Evolutionary conservation across 1,140 invertebrate species (phyloP).

Genomic region (Halotydeus destructor): DNA sequence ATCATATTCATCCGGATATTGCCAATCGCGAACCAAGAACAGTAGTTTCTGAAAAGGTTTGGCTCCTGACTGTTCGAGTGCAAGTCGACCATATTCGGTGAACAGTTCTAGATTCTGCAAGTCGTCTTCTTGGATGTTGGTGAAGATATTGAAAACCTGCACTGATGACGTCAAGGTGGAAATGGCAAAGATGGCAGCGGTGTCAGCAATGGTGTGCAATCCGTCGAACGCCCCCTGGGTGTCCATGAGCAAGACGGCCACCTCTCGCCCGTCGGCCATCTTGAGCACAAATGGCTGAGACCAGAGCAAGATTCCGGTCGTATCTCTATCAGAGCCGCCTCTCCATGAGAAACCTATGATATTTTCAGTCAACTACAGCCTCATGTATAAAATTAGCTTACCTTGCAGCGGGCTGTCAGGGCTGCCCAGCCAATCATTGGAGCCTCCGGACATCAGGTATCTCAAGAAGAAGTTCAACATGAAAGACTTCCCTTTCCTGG

Average conservation of each 20-base stretch:
- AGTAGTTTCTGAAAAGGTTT: conserved; percentile 56
- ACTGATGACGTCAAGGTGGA: conserved; percentile 33
- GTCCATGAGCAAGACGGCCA: conserved; percentile 62
- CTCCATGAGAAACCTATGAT: conserved; percentile 57
- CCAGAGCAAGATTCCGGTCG: conserved; percentile 88
- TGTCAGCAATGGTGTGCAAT: conserved; percentile 82
- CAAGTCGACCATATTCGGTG: conserved; percentile 86
- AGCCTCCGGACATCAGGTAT: conserved; percentile 39
- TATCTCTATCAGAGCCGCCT: conserved; percentile 78
- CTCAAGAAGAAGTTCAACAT: conserved; percentile 76
- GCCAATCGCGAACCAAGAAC: conserved; percentile 94
- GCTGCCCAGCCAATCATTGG: conserved; percentile 18
- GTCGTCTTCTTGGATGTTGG: conserved; percentile 32
- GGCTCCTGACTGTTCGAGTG: conserved; percentile 62
- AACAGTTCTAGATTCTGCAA: conserved; percentile 33
- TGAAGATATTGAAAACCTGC: conserved; percentile 32
- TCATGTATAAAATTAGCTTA: background rate
- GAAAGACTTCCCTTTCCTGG: conserved; percentile 91
- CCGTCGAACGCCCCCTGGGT: conserved; percentile 96
- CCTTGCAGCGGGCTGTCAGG: conserved; percentile 25
- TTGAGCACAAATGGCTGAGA: conserved; percentile 54
- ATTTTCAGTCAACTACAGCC: background rate
- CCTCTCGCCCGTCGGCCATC: conserved; percentile 24
- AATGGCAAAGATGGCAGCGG: conserved; percentile 81
- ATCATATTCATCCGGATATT: conserved; percentile 84